Conservation (phyloP, 2,797 vertebrate species). For the Chrysocyon brachyurus region DNA sequence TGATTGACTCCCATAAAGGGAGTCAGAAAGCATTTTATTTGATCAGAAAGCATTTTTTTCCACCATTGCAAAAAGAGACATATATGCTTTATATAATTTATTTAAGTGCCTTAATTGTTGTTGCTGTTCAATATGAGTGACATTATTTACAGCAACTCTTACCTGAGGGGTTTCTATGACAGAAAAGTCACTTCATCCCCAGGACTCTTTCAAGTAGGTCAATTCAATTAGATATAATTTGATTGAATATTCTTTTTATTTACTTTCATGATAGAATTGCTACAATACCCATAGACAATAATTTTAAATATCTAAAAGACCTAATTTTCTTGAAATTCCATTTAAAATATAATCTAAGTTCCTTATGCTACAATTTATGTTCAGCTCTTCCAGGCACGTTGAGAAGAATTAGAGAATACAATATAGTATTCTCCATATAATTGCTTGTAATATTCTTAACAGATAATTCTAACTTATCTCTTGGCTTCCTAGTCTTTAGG, state of each 20-base stretch:
- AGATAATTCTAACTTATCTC: slow-evolving; percentile 69
- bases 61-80: not conserved
- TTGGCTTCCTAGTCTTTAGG: slow-evolving; percentile 31
- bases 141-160: not conserved
- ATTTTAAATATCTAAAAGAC: slow-evolving; percentile 35
- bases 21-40: not conserved
- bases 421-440: not conserved
- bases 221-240: not conserved
- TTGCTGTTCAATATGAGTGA: not conserved
- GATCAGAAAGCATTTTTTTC: not conserved
- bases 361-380: slow-evolving; percentile 50
- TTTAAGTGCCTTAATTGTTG: not conserved
- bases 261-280: not conserved
- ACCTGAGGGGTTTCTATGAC: not conserved
- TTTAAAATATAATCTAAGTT: slow-evolving; percentile 49
- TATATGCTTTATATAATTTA: not conserved
- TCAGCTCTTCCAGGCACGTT: not conserved
- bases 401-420: not conserved
- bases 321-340: not conserved
- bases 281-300: not conserved
- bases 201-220: not conserved
- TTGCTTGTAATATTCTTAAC: slow-evolving; percentile 52
- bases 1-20: not conserved
- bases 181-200: not conserved
- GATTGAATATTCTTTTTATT: slow-evolving; percentile 37